phyloP scores from a whole-genome alignment of 92 coral and sea anemone genomes.

The Epizoanthus illoricatus region DNA sequence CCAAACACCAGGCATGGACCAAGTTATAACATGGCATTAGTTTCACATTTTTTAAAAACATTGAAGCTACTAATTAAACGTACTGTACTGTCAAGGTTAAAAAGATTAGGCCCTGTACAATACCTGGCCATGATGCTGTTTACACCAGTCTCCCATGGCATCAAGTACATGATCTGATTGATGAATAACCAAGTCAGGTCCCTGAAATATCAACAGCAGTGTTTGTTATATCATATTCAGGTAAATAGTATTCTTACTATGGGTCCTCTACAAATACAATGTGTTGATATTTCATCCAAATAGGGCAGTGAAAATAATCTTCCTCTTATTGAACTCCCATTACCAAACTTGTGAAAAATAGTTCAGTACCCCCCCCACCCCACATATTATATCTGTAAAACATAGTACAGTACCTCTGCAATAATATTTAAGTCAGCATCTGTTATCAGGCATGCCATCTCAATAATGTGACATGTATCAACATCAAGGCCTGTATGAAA shows the following conservation, averaged over 20 bases:
- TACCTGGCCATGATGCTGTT: conserved; percentile 88
- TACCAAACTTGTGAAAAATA: no score
- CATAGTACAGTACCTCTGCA: conserved; percentile 69
- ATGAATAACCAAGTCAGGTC: conserved; percentile 87
- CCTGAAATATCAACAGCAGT: conserved; percentile 54
- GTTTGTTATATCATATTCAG: not conserved
- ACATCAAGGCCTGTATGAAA: conserved; percentile 69
- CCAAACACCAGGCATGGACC: no score
- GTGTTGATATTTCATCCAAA: no score
- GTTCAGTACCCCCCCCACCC: no score
- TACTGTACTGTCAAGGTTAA: not conserved
- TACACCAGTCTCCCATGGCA: conserved; percentile 95
- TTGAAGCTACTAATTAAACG: not conserved
- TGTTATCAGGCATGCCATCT: conserved; percentile 92
- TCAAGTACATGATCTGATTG: conserved; percentile 80
- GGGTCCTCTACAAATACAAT: no score
- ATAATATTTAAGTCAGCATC: conserved; percentile 86
- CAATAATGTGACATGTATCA: conserved; percentile 85
- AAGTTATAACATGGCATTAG: no score
- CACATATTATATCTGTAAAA: not conserved
- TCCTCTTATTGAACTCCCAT: no score
- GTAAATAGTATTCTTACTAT: not conserved
- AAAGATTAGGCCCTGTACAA: not conserved
- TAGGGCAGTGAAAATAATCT: no score
- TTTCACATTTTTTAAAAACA: no score